phyloP scores from a whole-genome alignment of 2,797 vertebrate species.

The Trematocara caparti region DNA sequence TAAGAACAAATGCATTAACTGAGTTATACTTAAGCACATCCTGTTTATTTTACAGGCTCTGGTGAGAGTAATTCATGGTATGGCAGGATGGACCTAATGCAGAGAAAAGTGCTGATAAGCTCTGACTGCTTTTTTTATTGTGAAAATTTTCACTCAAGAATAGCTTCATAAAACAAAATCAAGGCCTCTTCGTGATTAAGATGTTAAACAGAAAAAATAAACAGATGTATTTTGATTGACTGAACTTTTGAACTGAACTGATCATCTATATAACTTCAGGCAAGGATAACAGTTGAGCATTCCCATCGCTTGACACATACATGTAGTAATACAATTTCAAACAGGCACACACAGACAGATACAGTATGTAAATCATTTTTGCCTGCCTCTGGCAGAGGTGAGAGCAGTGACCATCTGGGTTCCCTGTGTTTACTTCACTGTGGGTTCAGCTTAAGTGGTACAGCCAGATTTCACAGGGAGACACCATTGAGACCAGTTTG shows the following conservation, averaged over 20 bases:
- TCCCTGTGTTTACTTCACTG: slow-evolving; percentile 54
- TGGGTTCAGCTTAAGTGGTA: slow-evolving; percentile 43
- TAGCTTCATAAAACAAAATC: not conserved
- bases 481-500: slow-evolving; percentile 38
- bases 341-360: not conserved
- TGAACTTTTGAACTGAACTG: not conserved
- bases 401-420: slow-evolving; percentile 59
- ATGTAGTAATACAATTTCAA: not conserved
- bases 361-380: slow-evolving; percentile 26
- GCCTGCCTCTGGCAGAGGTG: slow-evolving; percentile 33
- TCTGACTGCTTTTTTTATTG: not conserved
- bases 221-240: not conserved
- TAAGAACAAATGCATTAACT: not conserved
- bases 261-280: not conserved
- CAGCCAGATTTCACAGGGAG: slow-evolving; percentile 47
- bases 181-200: not conserved
- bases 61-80: not conserved
- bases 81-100: not conserved
- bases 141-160: not conserved
- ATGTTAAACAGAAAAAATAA: not conserved
- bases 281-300: not conserved
- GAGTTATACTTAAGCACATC: not conserved
- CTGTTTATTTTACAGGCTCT: not conserved
- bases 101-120: not conserved
- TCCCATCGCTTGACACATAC: not conserved